Evolutionary conservation across 2,797 vertebrate genomes (phyloP), one percentile per base, ranked within the genome.

Genomic region (Trachops cirrhosus): DNA sequence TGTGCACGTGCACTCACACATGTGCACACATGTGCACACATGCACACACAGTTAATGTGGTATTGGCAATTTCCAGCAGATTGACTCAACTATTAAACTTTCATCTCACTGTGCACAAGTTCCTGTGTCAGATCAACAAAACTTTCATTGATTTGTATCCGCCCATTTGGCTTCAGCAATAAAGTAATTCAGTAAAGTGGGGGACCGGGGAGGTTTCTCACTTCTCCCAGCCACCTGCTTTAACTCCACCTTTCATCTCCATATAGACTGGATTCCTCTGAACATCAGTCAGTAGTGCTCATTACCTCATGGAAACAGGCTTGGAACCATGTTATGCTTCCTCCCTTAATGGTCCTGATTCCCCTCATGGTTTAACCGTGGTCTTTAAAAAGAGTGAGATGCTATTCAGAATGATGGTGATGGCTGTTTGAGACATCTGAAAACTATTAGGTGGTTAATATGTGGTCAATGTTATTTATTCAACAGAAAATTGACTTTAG

Each of bases 331-430:
- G 26, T 41, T 93, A 75, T 64, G 82, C 96, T 97, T 94, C 91
- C 91, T 93, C 80, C 94, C 96, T 95, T 94, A 93, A 88, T 96
- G 78, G 52, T 39, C 37, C 86, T 78, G 9, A 95, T 97, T 97
- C 96, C 83, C 80, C 80, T 97, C 92, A 79, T 93, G 95, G 94
- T 79, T 89, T 89, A 85, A 84, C 92, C 44, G 26, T 89, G 74
- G 92, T 96, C 86, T 98, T 97, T 86, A 91, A 91, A 97, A 97
- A 92, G 94, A 95, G 57, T 89, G 48, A 59, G 88, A 86, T 94
- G 93, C 90, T 96, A 39, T 91, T 91, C 90, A 89, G 87, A 92
- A 94, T 39, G 48, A 89, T 71, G 54, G 39, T 89, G 94, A 94
- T 70, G 75, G 89, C 92, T 86, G 24, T 86, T 93, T 89, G 91